Evolutionary conservation across 2,888 invertebrate genomes (phyloP).

Genomic region (Nematopogon swammerdamellus): DNA sequence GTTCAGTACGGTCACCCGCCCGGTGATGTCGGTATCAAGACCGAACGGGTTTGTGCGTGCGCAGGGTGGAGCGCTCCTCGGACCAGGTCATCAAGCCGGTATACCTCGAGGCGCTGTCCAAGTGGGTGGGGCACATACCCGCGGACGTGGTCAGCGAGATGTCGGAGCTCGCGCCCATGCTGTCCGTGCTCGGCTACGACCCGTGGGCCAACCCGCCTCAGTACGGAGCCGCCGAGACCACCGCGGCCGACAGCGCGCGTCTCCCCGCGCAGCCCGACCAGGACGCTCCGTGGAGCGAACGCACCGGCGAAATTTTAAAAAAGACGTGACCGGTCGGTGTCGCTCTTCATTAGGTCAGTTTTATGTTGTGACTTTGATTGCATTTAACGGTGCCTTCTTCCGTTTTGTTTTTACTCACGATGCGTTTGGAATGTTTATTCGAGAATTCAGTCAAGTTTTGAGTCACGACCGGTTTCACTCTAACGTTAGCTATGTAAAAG

Average conservation of each 20-base stretch:
- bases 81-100: constrained; percentile 99
- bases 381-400: no score
- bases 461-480: no score
- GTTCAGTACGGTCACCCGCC: no score
- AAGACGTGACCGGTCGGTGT: neutral
- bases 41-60: no score
- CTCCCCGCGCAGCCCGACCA: constrained; percentile 34
- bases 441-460: no score
- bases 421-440: no score
- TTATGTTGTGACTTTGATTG: no score
- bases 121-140: constrained; percentile 89
- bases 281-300: constrained; percentile 44
- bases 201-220: constrained; percentile 94
- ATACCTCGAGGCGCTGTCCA: constrained; percentile 91
- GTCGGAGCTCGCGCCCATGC: constrained; percentile 93
- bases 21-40: no score
- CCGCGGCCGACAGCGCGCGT: constrained; percentile 43
- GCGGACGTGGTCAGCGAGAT: constrained; percentile 90
- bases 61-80: constrained; percentile 94
- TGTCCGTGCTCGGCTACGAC: constrained; percentile 90
- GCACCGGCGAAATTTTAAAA: constrained; percentile 49
- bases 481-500: no score
- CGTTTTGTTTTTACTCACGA: no score
- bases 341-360: no score
- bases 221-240: constrained; percentile 82